Conservation (phyloP, 2,113 vertebrate species). For the Toxotes chatareus region DNA sequence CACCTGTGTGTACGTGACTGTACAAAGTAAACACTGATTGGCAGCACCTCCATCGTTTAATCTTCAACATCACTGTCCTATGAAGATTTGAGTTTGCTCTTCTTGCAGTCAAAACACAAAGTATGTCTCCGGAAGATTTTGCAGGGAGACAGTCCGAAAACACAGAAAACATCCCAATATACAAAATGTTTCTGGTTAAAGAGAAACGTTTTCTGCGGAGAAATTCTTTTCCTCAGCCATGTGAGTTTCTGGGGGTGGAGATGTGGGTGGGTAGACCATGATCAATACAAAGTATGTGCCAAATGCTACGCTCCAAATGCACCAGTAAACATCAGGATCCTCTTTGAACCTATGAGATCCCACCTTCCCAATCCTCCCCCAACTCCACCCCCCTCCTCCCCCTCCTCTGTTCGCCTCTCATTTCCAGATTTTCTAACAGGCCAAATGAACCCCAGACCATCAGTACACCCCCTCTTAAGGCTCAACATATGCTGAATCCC, state of each 20-base stretch:
- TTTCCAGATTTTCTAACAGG: conserved; percentile 1
- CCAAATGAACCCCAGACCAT: conserved; percentile 19
- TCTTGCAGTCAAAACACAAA: neutral
- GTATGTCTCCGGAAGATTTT: fast-evolving
- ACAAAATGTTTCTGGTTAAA: neutral
- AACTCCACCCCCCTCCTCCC: conserved; percentile 66
- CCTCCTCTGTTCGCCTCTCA: conserved; percentile 29
- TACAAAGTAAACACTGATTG: conserved; percentile 18
- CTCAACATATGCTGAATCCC: neutral
- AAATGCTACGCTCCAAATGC: conserved; percentile 30
- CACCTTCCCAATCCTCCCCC: conserved; percentile 71
- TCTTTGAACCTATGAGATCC: conserved; percentile 76
- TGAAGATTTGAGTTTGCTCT: conserved; percentile 28
- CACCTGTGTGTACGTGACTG: conserved; percentile 47
- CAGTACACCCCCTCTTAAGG: neutral
- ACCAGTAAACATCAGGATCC: conserved; percentile 66
- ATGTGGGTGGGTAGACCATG: conserved; percentile 5
- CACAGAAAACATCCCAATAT: neutral
- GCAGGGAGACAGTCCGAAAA: neutral
- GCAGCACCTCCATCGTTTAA: conserved; percentile 34
- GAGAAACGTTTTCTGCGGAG: neutral
- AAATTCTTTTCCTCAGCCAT: neutral
- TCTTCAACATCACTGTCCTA: conserved; percentile 5
- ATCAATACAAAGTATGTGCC: conserved; percentile 52
- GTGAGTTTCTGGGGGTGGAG: neutral